Conservation (phyloP, 2,113 vertebrate genomes). For the Syrrhaptes paradoxus region DNA sequence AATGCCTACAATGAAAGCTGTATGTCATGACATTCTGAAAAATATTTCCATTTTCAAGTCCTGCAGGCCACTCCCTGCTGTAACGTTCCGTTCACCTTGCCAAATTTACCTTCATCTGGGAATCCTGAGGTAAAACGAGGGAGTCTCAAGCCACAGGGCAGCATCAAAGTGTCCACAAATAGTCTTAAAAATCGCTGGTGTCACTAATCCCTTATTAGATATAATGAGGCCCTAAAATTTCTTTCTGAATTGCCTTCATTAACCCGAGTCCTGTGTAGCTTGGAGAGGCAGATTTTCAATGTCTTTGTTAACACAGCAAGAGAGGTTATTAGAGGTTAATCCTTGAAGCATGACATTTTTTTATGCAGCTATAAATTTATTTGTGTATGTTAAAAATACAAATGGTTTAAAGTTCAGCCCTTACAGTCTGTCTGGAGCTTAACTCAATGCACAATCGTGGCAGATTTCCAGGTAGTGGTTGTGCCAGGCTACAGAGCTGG, state of each 20-base stretch:
- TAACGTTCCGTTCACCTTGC: neutral
- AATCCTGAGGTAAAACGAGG: neutral
- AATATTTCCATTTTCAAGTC: neutral
- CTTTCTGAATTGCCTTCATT: slow-evolving; percentile 63
- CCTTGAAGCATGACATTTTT: slow-evolving; percentile 60
- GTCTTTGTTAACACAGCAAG: slow-evolving; percentile 61
- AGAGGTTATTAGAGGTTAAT: slow-evolving; percentile 64
- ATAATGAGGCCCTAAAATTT: slow-evolving; percentile 63
- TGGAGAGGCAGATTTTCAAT: slow-evolving; percentile 59
- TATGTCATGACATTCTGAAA: neutral
- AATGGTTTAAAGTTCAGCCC: slow-evolving; percentile 56
- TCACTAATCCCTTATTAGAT: slow-evolving; percentile 70
- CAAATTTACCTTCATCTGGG: neutral
- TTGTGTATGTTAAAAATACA: slow-evolving; percentile 48
- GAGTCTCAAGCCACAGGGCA: slow-evolving; percentile 11
- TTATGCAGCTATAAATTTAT: slow-evolving; percentile 65
- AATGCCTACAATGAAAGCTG: neutral
- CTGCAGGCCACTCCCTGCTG: neutral
- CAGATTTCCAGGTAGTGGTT: slow-evolving; percentile 14
- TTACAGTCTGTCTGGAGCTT: slow-evolving; percentile 52
- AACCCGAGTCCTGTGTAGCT: slow-evolving; percentile 37
- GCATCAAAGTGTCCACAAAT: slow-evolving; percentile 55
- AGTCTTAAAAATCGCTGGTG: slow-evolving; percentile 49
- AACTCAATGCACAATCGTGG: slow-evolving; percentile 50
- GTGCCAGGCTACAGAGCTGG: slow-evolving; percentile 43